Evolutionary conservation across 2,888 invertebrate genomes (phyloP).

Genomic region (Polymixis flavicincta): DNA sequence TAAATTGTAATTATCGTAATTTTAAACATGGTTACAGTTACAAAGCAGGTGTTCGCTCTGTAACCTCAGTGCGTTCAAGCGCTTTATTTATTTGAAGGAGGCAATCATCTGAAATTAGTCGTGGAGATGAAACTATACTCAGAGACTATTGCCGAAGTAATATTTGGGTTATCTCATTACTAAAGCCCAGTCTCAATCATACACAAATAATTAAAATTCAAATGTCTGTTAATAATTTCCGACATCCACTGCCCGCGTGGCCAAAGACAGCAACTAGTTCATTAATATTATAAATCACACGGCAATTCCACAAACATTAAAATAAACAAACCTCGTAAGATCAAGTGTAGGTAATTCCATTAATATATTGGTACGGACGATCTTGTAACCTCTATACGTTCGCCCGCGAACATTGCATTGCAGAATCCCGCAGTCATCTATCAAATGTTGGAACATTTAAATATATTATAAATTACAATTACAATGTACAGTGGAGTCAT

Average conservation of each 20-base stretch:
- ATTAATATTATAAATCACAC: background rate
- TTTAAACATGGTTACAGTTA: conserved; percentile 45
- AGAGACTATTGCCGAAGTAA: background rate
- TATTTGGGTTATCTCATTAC: background rate
- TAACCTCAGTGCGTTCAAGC: conserved; percentile 7
- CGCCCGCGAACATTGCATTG: conserved; percentile 59
- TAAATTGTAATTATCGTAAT: conserved; percentile 47
- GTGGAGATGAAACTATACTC: background rate
- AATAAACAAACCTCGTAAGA: conserved; percentile 4
- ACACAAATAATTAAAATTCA: no score
- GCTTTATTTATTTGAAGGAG: background rate
- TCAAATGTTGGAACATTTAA: conserved; percentile 85
- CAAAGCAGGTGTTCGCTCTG: conserved; percentile 36
- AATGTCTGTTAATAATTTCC: no score
- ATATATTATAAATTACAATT: conserved; percentile 89
- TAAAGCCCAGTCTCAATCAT: background rate
- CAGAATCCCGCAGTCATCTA: conserved; percentile 80
- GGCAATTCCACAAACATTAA: background rate
- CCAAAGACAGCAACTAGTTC: background rate
- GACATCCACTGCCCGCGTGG: no score
- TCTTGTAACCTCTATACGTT: conserved; percentile 54
- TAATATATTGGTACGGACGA: conserved; percentile 50
- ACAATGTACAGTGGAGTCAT: conserved; percentile 80
- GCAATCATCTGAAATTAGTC: background rate
- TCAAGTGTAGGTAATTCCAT: conserved; percentile 27